phyloP scores from a whole-genome alignment of 2,888 invertebrate species.

The Epinotia ramella region DNA sequence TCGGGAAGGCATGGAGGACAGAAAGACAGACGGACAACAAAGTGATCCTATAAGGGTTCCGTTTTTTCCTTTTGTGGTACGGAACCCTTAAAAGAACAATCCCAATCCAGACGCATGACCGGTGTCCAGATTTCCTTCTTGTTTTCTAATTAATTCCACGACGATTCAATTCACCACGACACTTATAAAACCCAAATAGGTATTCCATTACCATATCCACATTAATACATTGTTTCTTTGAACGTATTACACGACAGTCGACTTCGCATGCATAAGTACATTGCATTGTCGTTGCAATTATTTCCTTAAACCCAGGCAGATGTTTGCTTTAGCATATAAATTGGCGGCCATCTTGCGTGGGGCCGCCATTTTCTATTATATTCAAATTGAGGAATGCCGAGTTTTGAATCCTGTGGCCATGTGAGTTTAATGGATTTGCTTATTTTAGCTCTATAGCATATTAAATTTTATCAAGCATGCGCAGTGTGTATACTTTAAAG shows the following conservation, averaged over 20 bases:
- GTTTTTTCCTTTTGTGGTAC: too few species aligned
- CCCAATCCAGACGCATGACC: not conserved
- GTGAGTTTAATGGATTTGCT: constrained; percentile 22
- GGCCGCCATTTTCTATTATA: constrained; percentile 73
- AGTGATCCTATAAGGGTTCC: too few species aligned
- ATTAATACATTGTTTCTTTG: constrained; percentile 21
- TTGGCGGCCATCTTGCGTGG: constrained; percentile 60
- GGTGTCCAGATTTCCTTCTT: not conserved
- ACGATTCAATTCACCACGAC: not conserved
- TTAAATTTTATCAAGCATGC: not conserved
- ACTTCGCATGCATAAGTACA: constrained; percentile 52
- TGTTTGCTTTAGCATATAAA: constrained; percentile 70
- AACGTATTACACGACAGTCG: constrained; percentile 29
- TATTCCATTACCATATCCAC: constrained; percentile 24
- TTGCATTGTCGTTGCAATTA: constrained; percentile 55
- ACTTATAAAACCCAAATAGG: not conserved
- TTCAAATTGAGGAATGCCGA: constrained; percentile 68
- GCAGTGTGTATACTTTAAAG: not conserved
- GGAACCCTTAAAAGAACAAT: too few species aligned
- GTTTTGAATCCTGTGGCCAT: constrained; percentile 19
- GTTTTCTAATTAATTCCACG: not conserved
- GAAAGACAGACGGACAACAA: too few species aligned
- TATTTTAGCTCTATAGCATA: not conserved
- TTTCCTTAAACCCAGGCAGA: constrained; percentile 58
- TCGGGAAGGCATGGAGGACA: too few species aligned